Evolutionary conservation across 2,113 vertebrate species (phyloP), one percentile per base, ranked within the genome.

Genomic region (Orcinus orca): DNA sequence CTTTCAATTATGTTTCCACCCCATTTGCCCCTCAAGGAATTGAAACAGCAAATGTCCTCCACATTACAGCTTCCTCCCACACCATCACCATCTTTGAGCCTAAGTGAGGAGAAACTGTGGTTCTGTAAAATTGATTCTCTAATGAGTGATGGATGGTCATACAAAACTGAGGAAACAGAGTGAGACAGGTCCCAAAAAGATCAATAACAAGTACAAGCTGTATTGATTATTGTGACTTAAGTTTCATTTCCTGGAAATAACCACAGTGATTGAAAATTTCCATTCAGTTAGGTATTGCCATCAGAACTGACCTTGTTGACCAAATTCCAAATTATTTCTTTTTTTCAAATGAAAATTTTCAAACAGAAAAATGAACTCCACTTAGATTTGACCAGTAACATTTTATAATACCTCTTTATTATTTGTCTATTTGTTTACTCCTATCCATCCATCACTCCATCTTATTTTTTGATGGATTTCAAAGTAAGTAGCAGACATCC

Each of bases 51-150:
- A 36, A 50, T 1, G 4, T 2, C 36, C n/a, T 63, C 29, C 12
- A n/a, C 38, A 25, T 0, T 1, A 4, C 4, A 2, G 44, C 23
- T 79, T 62, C 71, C 18, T 63, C 10, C 23, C 20, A 23, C 23
- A 26, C 4, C 14, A 44, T 50, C 26, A 8, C 33, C 4, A 6
- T 20, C 36, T 47, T 38, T 44, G 23, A 85, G 31, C 5, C 53
- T 18, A 31, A 81, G 90, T 67, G 53, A 70, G 65, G n/a, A 80
- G 4, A 97, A 20, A 41, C 21, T 21, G 12, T 31, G 65, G 9
- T 84, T 95, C 74, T 89, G 17, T 58, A 92, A 97, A 98, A 96
- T 36, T 20, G 90, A 83, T n/a, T 77, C 26, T 97, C 62, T 15
- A 55, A 60, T 73, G 68, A 97, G 88, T 84, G 94, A 84, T 71